Base-by-base conservation (phyloP, 1,140 invertebrate species). In the Conus ventricosus region DNA sequence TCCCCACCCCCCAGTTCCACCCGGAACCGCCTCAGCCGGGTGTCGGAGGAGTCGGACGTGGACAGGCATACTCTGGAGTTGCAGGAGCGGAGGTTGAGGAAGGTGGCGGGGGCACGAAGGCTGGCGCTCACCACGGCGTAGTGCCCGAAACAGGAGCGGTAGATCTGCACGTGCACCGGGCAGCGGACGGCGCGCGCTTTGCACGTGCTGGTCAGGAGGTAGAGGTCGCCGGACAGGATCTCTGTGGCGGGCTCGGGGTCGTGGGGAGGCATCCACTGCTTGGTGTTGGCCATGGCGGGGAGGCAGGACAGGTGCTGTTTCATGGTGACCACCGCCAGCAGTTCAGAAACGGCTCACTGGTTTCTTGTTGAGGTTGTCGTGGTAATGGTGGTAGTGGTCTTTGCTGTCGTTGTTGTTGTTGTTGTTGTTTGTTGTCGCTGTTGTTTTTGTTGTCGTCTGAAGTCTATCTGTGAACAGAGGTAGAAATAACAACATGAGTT, bases 101-200 rank as follows among this genome's bases (percentile, higher is more conserved):
- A 87, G 71, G 85, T 80, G 85, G 85, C 85, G 11, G 85, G 85
- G 23, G 85, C 85, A 13, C 85, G 85, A 7, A 87, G 75, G 25
- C 54, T 87, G 71, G 85, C 71, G n/a, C 27, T 87, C 6, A 87
- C 51, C 85, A 87, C 85, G 39, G 85, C 85, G 85, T 87, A 87
- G 54, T 87, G 85, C 20, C 85, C 85, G 85, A 55, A 87, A n/a
- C 85, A 87, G 4, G 85, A 87, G 23, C 85, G 85, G 85, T 87
- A 87, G 15, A 87, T 54, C 85, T 87, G 76, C 39, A 87, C 85
- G 85, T 76, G 67, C 67, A 87, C 85, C 23, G 85, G 85, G 85
- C 75, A 87, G 13, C 85, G 85, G 85, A 54, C 23, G 17, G 6
- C 82, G 82, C 54, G 82, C 53, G 53, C n/a, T 53, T 57, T 83